Evolutionary conservation across 2,797 vertebrate genomes (phyloP), one percentile per base, ranked within the genome.

Genomic region (Thaleichthys pacificus): DNA sequence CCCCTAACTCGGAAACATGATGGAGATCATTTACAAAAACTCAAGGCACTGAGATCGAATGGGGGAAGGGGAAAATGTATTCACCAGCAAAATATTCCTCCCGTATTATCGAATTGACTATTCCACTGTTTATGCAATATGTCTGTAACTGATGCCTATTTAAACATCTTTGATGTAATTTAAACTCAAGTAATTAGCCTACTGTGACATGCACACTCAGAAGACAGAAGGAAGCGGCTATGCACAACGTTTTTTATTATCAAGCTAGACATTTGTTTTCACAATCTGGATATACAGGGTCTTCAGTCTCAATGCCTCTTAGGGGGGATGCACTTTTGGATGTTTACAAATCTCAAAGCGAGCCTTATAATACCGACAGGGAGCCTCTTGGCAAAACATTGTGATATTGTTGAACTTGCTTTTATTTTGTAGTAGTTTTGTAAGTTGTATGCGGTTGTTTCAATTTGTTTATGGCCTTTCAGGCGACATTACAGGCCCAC

Each of bases 1-100:
- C 97, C 5, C 96, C 97, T 68, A 94, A 90, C 76, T 95, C 96
- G 0, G 89, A 94, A 74, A 94, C 94, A 61, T 96, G 94, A 79
- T 92, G 86, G 92, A 64, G 3, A 17, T 2, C 63, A 30, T 71
- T 26, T 26, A 38, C 35, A 47, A 21, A 24, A 71, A 74, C 32
- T 51, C 47, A 72, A 75, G 64, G 63, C 69, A 75, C 56, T 75
- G 38, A 74, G 66, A 63, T 26, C 73, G 73, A 66, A 68, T 72
- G 26, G 42, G 22, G 51, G 30, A 58, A 54, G 38, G 49, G 38
- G 49, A 49, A 38, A 56, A 12, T 47, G 11, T 47, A n/a, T 56
- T 17, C 7, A 56, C 4, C 30, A 51, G 30, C 24, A 60, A 24
- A 49, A 26, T 35, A 67, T 30, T 56, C 22, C 38, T 6, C 28